These are phyloP conservation scores for Tauraco erythrolophus DNA, from an alignment of 2,113 vertebrate species.

Conservation along the genomic window DNA sequence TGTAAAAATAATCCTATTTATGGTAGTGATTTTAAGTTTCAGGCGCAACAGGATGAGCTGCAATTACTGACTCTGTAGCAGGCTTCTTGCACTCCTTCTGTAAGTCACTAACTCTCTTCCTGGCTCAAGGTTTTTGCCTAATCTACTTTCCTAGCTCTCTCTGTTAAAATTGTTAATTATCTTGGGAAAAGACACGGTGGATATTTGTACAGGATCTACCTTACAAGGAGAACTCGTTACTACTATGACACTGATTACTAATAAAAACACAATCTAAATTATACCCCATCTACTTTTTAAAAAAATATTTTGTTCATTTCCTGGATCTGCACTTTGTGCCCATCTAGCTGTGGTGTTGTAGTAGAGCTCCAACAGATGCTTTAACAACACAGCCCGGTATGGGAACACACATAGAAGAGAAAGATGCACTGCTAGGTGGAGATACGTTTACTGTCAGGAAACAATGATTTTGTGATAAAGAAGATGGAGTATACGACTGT, in stretches of 20 bases:
- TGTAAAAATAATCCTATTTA: neutral
- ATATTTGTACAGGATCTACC: neutral
- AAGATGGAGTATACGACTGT: slow-evolving; percentile 35
- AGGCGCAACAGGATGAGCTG: neutral
- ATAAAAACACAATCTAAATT: slow-evolving; percentile 25
- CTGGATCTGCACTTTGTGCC: neutral
- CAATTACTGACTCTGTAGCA: neutral
- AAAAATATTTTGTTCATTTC: slow-evolving; percentile 1
- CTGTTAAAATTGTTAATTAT: neutral
- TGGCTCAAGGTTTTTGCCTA: neutral
- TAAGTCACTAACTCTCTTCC: neutral
- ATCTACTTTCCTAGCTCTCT: neutral
- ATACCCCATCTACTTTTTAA: neutral
- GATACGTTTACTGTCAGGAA: neutral
- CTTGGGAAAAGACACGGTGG: neutral
- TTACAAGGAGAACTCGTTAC: neutral
- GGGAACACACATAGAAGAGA: neutral
- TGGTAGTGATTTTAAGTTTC: neutral
- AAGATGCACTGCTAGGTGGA: neutral
- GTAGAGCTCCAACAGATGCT: neutral
- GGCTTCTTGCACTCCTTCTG: neutral
- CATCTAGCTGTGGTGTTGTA: neutral
- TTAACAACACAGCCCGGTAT: neutral
- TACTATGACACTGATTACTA: neutral
- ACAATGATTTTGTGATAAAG: slow-evolving; percentile 38